Conservation (phyloP, 2,797 vertebrate species). For the Channallabes apus region DNA sequence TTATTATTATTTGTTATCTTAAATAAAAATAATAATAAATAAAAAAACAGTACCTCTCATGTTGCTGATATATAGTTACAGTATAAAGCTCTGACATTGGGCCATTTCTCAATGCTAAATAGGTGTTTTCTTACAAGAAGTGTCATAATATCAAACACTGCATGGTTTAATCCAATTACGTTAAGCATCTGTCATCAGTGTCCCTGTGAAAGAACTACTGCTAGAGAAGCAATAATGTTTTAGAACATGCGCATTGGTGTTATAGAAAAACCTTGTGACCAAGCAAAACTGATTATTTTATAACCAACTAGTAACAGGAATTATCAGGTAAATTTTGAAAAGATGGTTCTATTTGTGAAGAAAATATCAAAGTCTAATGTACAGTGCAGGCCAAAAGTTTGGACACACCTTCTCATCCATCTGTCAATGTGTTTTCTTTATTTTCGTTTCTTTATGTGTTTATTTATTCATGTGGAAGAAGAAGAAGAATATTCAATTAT, state of each 20-base stretch:
- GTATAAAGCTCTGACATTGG: conserved; percentile 4
- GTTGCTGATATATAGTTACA: too few species aligned
- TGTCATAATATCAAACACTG: neutral
- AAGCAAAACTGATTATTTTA: neutral
- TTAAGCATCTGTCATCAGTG: neutral
- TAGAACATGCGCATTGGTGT: neutral
- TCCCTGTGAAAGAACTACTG: too few species aligned
- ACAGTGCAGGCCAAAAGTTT: too few species aligned
- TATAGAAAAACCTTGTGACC: neutral
- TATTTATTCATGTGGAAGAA: too few species aligned
- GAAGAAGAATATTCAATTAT: too few species aligned
- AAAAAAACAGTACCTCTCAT: neutral
- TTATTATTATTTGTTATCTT: neutral
- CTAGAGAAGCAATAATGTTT: too few species aligned
- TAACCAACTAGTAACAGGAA: neutral
- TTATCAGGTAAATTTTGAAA: neutral
- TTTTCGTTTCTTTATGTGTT: too few species aligned
- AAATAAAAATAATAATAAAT: too few species aligned
- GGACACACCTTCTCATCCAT: too few species aligned
- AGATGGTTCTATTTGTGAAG: neutral
- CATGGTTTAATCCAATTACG: neutral
- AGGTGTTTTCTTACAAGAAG: neutral
- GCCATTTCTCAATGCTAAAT: neutral
- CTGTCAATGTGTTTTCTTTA: too few species aligned
- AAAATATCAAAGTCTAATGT: neutral